Conservation (phyloP, 2,888 invertebrate genomes). For the Heterodera filipjevi region DNA sequence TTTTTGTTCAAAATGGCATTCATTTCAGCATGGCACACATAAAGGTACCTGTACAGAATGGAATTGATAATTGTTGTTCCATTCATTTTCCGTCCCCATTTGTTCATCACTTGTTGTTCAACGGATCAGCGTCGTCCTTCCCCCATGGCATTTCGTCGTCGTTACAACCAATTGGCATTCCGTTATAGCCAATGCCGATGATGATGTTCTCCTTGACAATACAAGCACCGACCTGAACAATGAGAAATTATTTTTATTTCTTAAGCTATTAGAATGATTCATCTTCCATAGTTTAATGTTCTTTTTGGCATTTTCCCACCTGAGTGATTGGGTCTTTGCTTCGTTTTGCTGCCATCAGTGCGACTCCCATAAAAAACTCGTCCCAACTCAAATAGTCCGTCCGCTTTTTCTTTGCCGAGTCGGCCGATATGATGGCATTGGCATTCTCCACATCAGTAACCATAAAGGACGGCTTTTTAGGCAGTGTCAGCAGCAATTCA, state of each 20-base stretch:
- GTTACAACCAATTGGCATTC: slow-evolving; percentile 86
- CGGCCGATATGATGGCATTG: neutral
- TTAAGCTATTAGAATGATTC: neutral
- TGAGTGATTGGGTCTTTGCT: slow-evolving; percentile 92
- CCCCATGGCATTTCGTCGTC: slow-evolving; percentile 90
- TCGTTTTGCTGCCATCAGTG: slow-evolving; percentile 84
- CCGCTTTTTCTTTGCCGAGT: slow-evolving; percentile 68
- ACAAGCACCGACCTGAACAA: slow-evolving; percentile 78
- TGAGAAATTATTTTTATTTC: neutral
- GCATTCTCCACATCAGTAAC: neutral
- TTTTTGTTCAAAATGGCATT: slow-evolving; percentile 94
- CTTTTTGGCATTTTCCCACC: slow-evolving; percentile 49
- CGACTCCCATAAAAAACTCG: slow-evolving; percentile 93
- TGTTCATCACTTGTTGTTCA: slow-evolving; percentile 31
- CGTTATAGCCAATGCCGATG: slow-evolving; percentile 87
- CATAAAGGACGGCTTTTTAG: neutral
- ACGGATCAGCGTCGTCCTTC: slow-evolving; percentile 71
- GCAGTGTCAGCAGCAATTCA: neutral
- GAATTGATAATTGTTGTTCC: too few species aligned
- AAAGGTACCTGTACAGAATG: slow-evolving; percentile 78
- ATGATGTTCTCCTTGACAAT: slow-evolving; percentile 83
- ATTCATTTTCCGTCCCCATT: neutral
- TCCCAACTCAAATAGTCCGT: slow-evolving; percentile 80
- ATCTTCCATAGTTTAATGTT: too few species aligned
- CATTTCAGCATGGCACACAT: slow-evolving; percentile 96